A percentile compares a stretch with the other conserved stretches of the same genome.
Conservation (phyloP, 30 jellyfish, hydroid and myxozoan species). For the Aurelia sp. region DNA sequence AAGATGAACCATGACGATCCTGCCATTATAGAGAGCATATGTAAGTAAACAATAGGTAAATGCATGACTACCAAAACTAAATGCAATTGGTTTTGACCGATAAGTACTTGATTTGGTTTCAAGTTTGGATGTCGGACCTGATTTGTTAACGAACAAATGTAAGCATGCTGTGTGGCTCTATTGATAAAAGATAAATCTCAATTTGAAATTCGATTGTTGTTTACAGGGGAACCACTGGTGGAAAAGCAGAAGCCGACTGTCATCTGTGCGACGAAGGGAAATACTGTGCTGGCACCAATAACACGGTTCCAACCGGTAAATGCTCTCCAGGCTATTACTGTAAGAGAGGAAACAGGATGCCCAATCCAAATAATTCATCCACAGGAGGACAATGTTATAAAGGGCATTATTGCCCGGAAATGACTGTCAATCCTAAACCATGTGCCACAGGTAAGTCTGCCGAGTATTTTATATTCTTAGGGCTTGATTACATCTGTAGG, state of each 20-base stretch:
- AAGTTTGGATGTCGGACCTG: too few relatives aligned
- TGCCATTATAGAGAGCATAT: too few relatives aligned
- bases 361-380: conserved; percentile 86
- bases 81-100: too few relatives aligned
- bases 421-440: conserved; percentile 81
- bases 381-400: conserved; percentile 96
- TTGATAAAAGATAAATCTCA: too few relatives aligned
- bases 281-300: conserved; percentile 91
- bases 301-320: conserved; percentile 89
- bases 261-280: conserved; percentile 86
- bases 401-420: conserved; percentile 86
- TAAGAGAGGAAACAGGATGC: conserved; percentile 86
- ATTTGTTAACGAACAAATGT: too few relatives aligned
- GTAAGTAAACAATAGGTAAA: too few relatives aligned
- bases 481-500: too few relatives aligned
- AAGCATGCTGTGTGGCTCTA: too few relatives aligned
- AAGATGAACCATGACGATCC: too few relatives aligned
- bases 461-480: too few relatives aligned
- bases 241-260: conserved; percentile 82
- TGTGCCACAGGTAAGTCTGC: conserved; percentile 82
- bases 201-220: not conserved
- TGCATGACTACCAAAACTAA: too few relatives aligned
- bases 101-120: too few relatives aligned
- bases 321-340: conserved; percentile 95
- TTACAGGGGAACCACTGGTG: conserved; percentile 89